These are phyloP conservation scores for Tipula vernalis DNA, from an alignment of 2,888 invertebrate species.

Conservation along the genomic window DNA sequence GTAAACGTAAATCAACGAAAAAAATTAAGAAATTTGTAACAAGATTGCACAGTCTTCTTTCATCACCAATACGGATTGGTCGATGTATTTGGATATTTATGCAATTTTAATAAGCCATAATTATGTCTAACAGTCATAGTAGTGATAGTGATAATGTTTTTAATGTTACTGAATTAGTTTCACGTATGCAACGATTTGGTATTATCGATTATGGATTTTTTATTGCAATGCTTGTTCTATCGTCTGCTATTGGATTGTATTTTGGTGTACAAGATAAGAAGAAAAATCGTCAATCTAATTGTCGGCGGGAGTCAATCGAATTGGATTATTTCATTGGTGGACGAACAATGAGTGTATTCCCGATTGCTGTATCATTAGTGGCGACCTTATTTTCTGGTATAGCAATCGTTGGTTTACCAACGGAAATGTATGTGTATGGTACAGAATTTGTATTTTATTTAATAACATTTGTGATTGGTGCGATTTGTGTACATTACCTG, in stretches of 20 bases:
- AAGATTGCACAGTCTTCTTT: no score
- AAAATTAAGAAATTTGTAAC: no score
- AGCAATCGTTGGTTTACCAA: constrained; percentile 61
- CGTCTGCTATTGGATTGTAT: not conserved
- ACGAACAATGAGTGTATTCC: not conserved
- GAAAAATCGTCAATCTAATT: not conserved
- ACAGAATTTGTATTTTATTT: constrained; percentile 53
- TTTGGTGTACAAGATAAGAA: not conserved
- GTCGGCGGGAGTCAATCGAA: not conserved
- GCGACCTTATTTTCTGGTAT: constrained; percentile 62
- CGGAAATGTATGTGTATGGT: constrained; percentile 67
- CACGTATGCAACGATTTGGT: not conserved
- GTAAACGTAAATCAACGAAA: no score
- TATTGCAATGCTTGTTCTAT: not conserved
- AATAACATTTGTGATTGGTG: constrained; percentile 27
- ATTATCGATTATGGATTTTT: not conserved
- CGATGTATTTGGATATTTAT: no score
- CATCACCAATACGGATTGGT: no score
- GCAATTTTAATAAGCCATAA: no score
- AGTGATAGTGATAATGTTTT: not conserved
- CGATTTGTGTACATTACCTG: constrained; percentile 33
- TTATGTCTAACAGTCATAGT: no score
- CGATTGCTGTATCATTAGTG: constrained; percentile 11
- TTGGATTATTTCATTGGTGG: not conserved
- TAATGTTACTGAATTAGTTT: not conserved